These are phyloP conservation scores for Intellagama lesueurii DNA, from an alignment of 2,797 vertebrate genomes.

Conservation along the genomic window DNA sequence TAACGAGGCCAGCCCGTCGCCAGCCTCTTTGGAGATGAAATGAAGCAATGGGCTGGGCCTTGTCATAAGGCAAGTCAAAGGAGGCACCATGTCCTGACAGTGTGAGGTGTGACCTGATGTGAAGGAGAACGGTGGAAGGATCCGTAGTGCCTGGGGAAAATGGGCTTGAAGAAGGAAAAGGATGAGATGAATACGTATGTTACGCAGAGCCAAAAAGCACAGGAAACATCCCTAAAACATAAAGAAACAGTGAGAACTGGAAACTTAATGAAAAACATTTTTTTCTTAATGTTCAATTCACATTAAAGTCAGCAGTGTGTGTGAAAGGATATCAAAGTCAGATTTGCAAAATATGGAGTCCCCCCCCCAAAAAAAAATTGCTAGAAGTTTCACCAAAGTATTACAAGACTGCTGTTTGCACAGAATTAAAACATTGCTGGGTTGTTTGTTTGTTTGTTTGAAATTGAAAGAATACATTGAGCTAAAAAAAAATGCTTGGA, in stretches of 20 bases:
- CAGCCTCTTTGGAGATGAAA: slow-evolving; percentile 73
- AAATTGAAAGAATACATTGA: too few relatives aligned
- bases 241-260: slow-evolving; percentile 49
- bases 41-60: slow-evolving; percentile 78
- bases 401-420: too few relatives aligned
- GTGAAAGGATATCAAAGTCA: neutral
- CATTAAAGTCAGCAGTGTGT: too few relatives aligned
- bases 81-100: slow-evolving; percentile 82
- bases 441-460: too few relatives aligned
- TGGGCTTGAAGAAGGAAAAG: slow-evolving; percentile 1
- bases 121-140: accelerated
- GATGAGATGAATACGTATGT: slow-evolving; percentile 49
- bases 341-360: neutral
- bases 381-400: neutral
- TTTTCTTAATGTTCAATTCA: too few relatives aligned
- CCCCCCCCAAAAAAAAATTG: neutral
- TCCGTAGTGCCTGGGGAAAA: neutral
- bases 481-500: too few relatives aligned
- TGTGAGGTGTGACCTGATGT: slow-evolving; percentile 82
- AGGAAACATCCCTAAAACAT: slow-evolving; percentile 25
- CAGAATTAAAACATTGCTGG: too few relatives aligned
- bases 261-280: neutral
- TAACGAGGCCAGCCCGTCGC: slow-evolving; percentile 67
- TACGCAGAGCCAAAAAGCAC: slow-evolving; percentile 43
- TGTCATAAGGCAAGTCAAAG: slow-evolving; percentile 82